Percentiles rank a stretch among this genome's conserved stretches.
These are phyloP conservation scores for Drepanosiphum platanoidis DNA, from an alignment of 2,888 invertebrate genomes.

Conservation along the genomic window DNA sequence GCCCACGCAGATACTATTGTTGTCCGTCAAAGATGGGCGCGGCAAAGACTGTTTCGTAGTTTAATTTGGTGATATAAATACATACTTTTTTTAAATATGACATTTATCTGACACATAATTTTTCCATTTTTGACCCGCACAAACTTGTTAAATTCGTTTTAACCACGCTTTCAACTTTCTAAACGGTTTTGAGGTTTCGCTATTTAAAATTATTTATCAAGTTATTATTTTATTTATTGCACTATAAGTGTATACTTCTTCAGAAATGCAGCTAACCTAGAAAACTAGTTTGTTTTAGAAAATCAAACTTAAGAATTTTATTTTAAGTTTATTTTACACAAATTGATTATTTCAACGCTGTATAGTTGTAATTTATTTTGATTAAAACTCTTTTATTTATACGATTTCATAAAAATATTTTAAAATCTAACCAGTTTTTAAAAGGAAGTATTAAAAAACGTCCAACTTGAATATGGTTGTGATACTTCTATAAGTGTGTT, in stretches of 20 bases:
- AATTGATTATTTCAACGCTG: not conserved
- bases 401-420: not conserved
- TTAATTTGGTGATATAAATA: slow-evolving; percentile 34
- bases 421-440: not conserved
- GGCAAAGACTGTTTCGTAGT: slow-evolving; percentile 8
- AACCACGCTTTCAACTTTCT: not conserved
- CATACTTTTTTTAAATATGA: not conserved
- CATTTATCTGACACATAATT: not conserved
- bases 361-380: not conserved
- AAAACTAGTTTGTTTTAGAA: not conserved
- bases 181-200: not conserved
- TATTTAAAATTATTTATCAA: not conserved
- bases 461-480: not conserved
- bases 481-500: not conserved
- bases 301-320: not conserved
- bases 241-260: too few relatives aligned
- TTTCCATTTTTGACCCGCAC: not conserved
- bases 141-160: not conserved
- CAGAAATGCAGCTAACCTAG: too few relatives aligned
- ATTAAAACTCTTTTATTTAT: not conserved
- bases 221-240: not conserved
- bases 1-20: slow-evolving; percentile 43
- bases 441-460: not conserved
- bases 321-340: not conserved
- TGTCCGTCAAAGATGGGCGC: slow-evolving; percentile 29